These are phyloP conservation scores for Serinus canaria DNA, from an alignment of 2,113 vertebrate genomes.

Conservation along the genomic window DNA sequence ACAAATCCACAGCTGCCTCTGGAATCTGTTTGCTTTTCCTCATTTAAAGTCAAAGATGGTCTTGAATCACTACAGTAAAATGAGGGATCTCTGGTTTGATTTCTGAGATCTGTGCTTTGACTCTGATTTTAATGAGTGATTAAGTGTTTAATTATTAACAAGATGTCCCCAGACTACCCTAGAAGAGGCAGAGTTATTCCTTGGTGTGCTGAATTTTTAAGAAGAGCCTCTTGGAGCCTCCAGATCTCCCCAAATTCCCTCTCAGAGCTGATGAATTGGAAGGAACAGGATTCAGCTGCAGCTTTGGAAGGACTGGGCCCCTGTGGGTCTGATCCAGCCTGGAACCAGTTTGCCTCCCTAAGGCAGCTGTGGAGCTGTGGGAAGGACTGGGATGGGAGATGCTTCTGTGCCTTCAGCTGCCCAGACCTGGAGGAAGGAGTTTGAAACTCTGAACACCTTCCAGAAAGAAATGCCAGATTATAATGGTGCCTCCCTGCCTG, in stretches of 20 bases:
- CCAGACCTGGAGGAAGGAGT: not conserved
- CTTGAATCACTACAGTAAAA: not conserved
- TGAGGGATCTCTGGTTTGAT: not conserved
- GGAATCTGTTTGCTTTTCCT: not conserved
- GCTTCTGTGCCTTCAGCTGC: not conserved
- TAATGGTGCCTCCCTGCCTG: fast-evolving
- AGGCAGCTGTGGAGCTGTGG: not conserved
- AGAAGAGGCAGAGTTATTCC: not conserved
- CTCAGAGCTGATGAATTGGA: fast-evolving
- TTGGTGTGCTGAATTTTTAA: fast-evolving
- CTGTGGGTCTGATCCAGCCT: not conserved
- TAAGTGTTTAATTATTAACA: not conserved
- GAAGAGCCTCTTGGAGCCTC: not conserved
- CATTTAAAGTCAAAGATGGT: fast-evolving
- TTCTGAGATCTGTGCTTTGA: not conserved
- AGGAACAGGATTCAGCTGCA: not conserved
- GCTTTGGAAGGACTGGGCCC: not conserved
- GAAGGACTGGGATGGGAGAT: not conserved
- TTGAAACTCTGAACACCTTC: not conserved
- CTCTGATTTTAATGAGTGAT: not conserved
- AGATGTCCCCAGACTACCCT: not conserved
- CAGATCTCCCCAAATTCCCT: fast-evolving
- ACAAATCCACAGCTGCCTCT: not conserved
- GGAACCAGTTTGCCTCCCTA: not conserved
- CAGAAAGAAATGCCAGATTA: not conserved